Evolutionary conservation across 2,113 vertebrate species (phyloP), one percentile per base, ranked within the genome.

Genomic region (Gadus macrocephalus): DNA sequence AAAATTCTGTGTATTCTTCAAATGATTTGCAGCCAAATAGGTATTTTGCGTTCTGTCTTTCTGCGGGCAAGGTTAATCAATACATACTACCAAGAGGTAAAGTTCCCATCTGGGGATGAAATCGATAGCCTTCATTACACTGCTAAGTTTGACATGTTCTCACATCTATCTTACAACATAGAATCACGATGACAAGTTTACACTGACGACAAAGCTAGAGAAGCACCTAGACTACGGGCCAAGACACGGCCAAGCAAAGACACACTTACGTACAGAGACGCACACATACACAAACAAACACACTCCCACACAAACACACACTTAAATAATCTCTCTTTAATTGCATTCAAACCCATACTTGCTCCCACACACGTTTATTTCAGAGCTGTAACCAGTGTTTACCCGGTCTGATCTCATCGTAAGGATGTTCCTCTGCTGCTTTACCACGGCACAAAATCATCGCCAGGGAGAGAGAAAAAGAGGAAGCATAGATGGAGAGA

Each of bases 361-460:
- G 25, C 42, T 63, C 15, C 22, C 49, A 59, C 42, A 49, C 42
- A 14, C 1, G 42, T 49, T 49, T 49, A 49, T 49, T 49, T 35
- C 11, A 9, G 42, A 49, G 42, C 42, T 49, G 42, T 49, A 49
- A 14, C 42, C 5, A 49, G 42, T 49, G 74, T 85, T 87, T 88
- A 89, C 85, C 85, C 12, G 68, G 68, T 69, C 55, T 75, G 67
- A 87, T 77, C 27, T 85, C 75, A 59, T 88, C 81, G 65, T 82
- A 85, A 65, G 74, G 67, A 77, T 78, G 70, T n/a, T 86, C 83
- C 77, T 86, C 76, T 71, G 58, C 65, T 75, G 69, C 63, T 73
- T 72, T 77, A 79, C n/a, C 77, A 68, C 59, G 19, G n/a, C 71
- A 77, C 69, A 67, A 68, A 53, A 35, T 71, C 61, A 79, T 75